Percentiles rank a stretch among this genome's conserved stretches.
Conservation (phyloP, 1,140 invertebrate species). For the Anastrepha ludens region DNA sequence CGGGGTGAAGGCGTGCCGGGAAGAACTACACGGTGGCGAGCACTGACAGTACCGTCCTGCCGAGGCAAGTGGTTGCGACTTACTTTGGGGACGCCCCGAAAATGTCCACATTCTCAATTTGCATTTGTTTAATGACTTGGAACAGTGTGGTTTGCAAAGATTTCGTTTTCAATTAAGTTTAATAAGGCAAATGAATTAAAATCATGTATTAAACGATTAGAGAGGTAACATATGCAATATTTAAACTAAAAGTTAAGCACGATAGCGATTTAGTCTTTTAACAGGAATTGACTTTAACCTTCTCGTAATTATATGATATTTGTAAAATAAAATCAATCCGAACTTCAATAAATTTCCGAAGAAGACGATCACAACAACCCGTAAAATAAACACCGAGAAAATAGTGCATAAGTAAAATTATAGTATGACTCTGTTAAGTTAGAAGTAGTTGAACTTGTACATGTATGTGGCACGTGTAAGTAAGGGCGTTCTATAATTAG, state of each 20-base stretch:
- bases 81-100: slow-evolving; percentile 77
- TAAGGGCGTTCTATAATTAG: too few relatives aligned
- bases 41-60: slow-evolving; percentile 85
- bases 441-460: too few relatives aligned
- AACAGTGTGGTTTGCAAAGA: background rate
- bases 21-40: slow-evolving; percentile 84
- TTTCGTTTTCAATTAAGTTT: too few relatives aligned
- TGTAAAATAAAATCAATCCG: background rate
- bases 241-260: background rate
- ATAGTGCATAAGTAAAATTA: too few relatives aligned
- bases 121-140: slow-evolving; percentile 78
- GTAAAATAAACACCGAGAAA: too few relatives aligned
- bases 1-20: slow-evolving; percentile 84
- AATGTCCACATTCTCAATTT: slow-evolving; percentile 79
- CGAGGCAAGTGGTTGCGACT: slow-evolving; percentile 89
- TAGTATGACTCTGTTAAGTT: too few relatives aligned
- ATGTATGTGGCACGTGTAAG: too few relatives aligned
- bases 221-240: slow-evolving; percentile 4
- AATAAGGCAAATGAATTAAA: background rate
- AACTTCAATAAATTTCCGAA: background rate
- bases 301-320: background rate
- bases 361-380: too few relatives aligned
- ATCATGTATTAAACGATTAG: background rate
- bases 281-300: slow-evolving; percentile 1
- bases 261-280: background rate